Base-by-base conservation (phyloP, 2,888 invertebrate species). In the Pristionchus fissidentatus region DNA sequence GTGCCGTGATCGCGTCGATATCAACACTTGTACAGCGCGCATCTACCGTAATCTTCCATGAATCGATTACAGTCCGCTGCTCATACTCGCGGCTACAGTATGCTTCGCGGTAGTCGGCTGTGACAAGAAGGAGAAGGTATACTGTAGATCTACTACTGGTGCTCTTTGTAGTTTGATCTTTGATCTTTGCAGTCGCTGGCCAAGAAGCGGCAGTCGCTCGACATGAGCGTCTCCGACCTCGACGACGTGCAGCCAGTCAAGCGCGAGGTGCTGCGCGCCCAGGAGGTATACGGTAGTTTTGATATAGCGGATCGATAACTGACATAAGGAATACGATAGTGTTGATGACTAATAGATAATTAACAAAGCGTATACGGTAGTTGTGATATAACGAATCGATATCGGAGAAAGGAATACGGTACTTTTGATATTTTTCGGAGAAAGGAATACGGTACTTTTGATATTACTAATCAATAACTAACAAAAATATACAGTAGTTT, bases 111-210 rank as follows among this genome's bases (percentile, higher is more conserved):
- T n/a, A 38, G 43, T 41, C 70, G 41, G 70, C 41, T 41, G 60
- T 32, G 62, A 66, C 62, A 70, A 43, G 70, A 70, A 70, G 70
- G 70, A 70, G 32, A 70, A 70, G 70, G 70, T 70, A 70, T n/a
- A 43, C 35, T 41, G 66, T 70, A 41, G 66, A 70, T 70, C 66
- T 70, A 10, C 7, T 22, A 41, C 13, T 7, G 38, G 3, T 70
- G 41, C 41, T 10, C 41, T 70, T n/a, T 70, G 41, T 41, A 41
- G 41, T 41, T n/a, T 70, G 70, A 70, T 41, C 70, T 32, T n/a
- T 70, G 43, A 70, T 70, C 43, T n/a, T 15, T 70, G 38, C 70
- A 70, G 70, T 70, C 70, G 1, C 70, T 41, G 26, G 70, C n/a
- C n/a, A 70, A 70, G 41, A 70, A 43, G 38, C 35, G 38, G 38